Evolutionary conservation across 2,888 invertebrate genomes (phyloP).

Genomic region (Rotaria sp.): DNA sequence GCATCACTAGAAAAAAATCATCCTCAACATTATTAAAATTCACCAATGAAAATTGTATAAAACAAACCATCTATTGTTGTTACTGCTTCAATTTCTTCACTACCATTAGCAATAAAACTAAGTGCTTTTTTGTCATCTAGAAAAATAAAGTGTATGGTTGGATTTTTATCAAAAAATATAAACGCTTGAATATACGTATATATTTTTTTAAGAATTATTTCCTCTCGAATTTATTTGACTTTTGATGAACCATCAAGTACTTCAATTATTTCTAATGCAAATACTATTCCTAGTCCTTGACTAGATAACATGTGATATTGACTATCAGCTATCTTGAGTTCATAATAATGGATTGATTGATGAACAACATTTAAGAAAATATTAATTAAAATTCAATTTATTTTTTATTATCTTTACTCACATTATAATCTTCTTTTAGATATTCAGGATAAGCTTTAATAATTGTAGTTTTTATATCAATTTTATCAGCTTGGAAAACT

Average conservation of each 20-base stretch:
- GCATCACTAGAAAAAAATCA: constrained; percentile 16
- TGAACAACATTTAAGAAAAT: background rate
- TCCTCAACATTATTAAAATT: too few species aligned
- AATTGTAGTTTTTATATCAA: background rate
- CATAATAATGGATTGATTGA: background rate
- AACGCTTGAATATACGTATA: too few species aligned
- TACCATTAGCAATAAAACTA: constrained; percentile 39
- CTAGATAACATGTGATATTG: background rate
- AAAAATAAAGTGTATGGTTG: background rate
- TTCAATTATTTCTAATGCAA: too few species aligned
- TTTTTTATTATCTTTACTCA: background rate
- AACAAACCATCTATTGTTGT: constrained; percentile 32
- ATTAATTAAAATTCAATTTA: background rate
- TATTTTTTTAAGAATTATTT: too few species aligned
- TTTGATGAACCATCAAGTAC: too few species aligned
- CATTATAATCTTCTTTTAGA: constrained; percentile 31
- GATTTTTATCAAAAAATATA: too few species aligned
- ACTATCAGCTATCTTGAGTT: background rate
- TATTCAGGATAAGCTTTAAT: constrained; percentile 32
- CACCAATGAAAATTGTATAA: too few species aligned
- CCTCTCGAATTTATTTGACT: too few species aligned
- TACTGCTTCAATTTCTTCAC: constrained; percentile 41
- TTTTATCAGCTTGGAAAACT: constrained; percentile 20
- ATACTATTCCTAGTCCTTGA: too few species aligned
- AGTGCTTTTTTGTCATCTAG: constrained; percentile 39